Evolutionary conservation across 1,140 invertebrate species (phyloP), one percentile per base, ranked within the genome.

Genomic region (Lepidurus apus): DNA sequence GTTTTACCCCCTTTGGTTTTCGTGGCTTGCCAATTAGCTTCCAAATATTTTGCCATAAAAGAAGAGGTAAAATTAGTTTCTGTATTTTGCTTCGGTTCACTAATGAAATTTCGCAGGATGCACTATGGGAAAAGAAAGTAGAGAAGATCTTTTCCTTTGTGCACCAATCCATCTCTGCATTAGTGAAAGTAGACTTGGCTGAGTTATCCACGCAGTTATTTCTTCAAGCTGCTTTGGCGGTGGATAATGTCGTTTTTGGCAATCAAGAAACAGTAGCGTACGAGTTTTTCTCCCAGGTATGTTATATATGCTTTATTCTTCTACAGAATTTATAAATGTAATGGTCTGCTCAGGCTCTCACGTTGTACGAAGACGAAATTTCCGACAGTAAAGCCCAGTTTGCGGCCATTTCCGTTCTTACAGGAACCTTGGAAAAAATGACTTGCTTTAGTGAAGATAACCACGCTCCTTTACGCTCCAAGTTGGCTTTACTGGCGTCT

Each of bases 131-230:
- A 83, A 98, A 97, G 84, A 99, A 99, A 84, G 97, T 96, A 82
- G 92, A 95, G 83, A 98, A 98, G 86, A 97, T 99, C 76, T 98
- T 99, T 86, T 93, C 98, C 84, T 99, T 98, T 85, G 98, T 96
- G 84, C 96, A 98, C 84, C 91, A 94, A 80, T 98, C 96, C 2
- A 98, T 99, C 80, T 93, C 90, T 42, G 93, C 94, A 45, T 85
- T 99, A 53, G 94, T 96, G 79, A 98, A 98, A 84, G 95, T 95
- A 0, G 95, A 97, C 85, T 87, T 96, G 65, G 92, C 96, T 0
- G 97, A 99, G 83, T 84, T 99, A 78, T 95, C 97, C 0, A 86
- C 99, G 9, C 89, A 97, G 83, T 85, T 99, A 34, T 99, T 97
- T 86, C 88, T 98, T 3, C 96, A 99, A 86, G 97, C 96, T 3